Base-by-base conservation (phyloP, 2,797 vertebrate genomes). In the Neomorphus geoffroyi region DNA sequence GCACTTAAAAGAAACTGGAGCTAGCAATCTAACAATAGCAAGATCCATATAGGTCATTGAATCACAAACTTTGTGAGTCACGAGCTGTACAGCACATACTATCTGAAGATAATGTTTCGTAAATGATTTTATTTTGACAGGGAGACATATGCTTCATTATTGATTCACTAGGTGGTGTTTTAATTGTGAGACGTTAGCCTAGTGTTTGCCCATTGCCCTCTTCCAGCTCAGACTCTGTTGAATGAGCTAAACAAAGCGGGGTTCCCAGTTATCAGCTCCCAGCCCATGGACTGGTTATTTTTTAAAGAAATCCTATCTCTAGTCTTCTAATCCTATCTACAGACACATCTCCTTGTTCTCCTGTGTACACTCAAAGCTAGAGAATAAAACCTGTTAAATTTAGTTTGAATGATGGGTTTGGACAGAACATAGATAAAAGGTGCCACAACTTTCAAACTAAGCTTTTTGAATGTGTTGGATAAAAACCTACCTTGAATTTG, bases 31-130 rank as follows among this genome's bases (percentile, higher is more conserved):
- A 80, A 92, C 84, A 93, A 87, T 43, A 96, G 91, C 75, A 64
- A 94, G 64, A 86, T 72, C n/a, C 92, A 88, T 86, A 84, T 84
- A 91, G 92, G 96, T 95, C 94, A 88, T 32, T 90, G 79, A 95
- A 95, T 95, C 71, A 81, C 56, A 67, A 79, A 64, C 74, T 75
- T 93, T 39, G 32, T 83, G 89, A 94, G 80, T 94, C 90, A 92
- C 77, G 51, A 75, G 28, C 26, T 41, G 26, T 41, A 56, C 21
- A 30, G 46, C 54, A 61, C 69, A 71, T 41, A 46, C 79, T 89
- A 74, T n/a, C 80, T 24, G 50, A 88, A 94, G 93, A 70, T 94
- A 93, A 61, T 12, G 60, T 86, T 92, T 86, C 53, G 75, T 74
- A 61, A 92, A 79, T 61, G 0, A 37, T 54, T 73, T 81, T 78